Base-by-base conservation (phyloP, 2,888 invertebrate genomes). In the Drosophila siamana region DNA sequence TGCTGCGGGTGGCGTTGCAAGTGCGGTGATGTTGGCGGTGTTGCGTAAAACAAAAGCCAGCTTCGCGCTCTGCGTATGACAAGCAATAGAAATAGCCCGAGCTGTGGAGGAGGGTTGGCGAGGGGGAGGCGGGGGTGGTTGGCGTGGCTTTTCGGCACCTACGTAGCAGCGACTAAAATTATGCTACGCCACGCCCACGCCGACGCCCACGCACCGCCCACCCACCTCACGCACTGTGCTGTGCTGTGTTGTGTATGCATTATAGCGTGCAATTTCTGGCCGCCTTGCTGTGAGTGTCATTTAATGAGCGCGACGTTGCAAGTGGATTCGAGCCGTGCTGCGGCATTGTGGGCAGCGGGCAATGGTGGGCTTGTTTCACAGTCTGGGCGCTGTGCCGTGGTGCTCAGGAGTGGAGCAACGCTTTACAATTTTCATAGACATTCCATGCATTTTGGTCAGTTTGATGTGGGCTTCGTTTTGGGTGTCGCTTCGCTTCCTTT, bases 401-500 rank as follows among this genome's bases (percentile, higher is more conserved):
- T 46, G 24, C 50, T 19, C 15, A 33, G 61, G 57, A 62, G 68
- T 62, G 72, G 47, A 83, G 73, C 83, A 76, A 67, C 70, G 83
- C 74, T 74, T 77, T 81, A 83, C 84, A 81, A 83, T 83, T 84
- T 86, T 78, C 84, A 79, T 82, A 75, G 82, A 78, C 80, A 82
- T 85, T 81, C 87, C 85, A 80, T 84, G 84, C 84, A 84, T 81
- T 84, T 86, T 84, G 84, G 86, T 86, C 86, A 81, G 84, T 86
- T 85, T 84, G 86, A 86, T 84, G 86, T 86, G 86, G 86, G 81
- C 81, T 83, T 78, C 72, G 69, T 71, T 86, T 79, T 65, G 80
- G 75, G 67, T 69, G 66, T 68, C 65, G 57, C 44, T 66, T 48
- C 59, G 60, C 26, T 41, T 40, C 52, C 26, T 4, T 33, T 11